A percentile compares a stretch with the other conserved stretches of the same genome.
phyloP scores from a whole-genome alignment of 2,888 invertebrate genomes.

The Euphydryas editha region DNA sequence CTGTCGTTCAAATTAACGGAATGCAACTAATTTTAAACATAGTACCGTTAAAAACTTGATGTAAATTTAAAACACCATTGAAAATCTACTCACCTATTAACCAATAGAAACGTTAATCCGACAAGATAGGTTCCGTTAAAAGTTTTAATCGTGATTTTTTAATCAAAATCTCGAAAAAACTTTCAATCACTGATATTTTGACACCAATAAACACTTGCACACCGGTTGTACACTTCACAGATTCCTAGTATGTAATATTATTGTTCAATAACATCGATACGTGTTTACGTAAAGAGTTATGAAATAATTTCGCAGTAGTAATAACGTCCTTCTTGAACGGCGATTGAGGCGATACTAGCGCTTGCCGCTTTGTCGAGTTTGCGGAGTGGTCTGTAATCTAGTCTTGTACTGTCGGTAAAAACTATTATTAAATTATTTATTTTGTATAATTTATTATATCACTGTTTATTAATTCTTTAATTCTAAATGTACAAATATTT shows the following conservation, averaged over 20 bases:
- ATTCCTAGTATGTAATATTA: conserved; percentile 48
- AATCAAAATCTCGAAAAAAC: conserved; percentile 71
- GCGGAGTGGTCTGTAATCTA: conserved; percentile 39
- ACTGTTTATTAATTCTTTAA: too few species aligned
- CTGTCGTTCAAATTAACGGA: conserved; percentile 39
- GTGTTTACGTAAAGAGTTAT: conserved; percentile 67
- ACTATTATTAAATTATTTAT: background rate
- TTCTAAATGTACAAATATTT: too few species aligned
- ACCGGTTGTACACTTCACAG: conserved; percentile 66
- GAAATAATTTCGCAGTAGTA: conserved; percentile 44
- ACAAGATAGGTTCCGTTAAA: conserved; percentile 65
- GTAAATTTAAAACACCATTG: conserved; percentile 47
- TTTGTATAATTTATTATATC: background rate
- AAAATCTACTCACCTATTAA: conserved; percentile 55
- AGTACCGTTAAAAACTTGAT: conserved; percentile 6
- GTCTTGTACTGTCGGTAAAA: conserved; percentile 28
- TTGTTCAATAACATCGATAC: conserved; percentile 62
- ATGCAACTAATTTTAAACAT: conserved; percentile 19
- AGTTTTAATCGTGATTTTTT: conserved; percentile 72
- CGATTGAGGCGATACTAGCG: conserved; percentile 65
- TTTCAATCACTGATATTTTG: conserved; percentile 50
- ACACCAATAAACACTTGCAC: conserved; percentile 51
- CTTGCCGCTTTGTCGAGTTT: conserved; percentile 30
- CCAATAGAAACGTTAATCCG: conserved; percentile 67
- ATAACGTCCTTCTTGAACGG: conserved; percentile 44